Conservation (phyloP, 2,797 vertebrate genomes). For the Ciconia nigra region DNA sequence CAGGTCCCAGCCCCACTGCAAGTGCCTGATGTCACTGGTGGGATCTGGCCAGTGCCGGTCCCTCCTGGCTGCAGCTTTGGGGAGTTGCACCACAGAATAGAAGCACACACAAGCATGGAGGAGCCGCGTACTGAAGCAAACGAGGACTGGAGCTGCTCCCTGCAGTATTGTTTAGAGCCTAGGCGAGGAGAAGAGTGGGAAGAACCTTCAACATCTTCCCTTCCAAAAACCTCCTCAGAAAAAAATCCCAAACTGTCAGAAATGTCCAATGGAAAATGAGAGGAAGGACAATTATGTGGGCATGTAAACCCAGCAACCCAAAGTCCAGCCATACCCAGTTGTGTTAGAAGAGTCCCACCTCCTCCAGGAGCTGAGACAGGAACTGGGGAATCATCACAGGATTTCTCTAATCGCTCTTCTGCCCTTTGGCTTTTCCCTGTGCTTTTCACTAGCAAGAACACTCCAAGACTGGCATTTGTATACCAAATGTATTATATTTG, state of each 20-base stretch:
- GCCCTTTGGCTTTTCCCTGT: neutral
- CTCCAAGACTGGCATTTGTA: neutral
- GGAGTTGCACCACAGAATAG: neutral
- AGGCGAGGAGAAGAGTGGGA: neutral
- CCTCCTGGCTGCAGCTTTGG: neutral
- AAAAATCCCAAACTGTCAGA: neutral
- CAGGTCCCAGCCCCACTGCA: neutral
- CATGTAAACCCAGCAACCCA: neutral
- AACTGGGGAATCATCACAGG: neutral
- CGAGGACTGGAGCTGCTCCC: neutral
- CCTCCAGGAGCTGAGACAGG: neutral
- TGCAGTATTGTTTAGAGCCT: neutral
- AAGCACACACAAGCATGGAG: neutral
- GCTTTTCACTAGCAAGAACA: neutral
- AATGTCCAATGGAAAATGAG: neutral
- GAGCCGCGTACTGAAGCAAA: neutral
- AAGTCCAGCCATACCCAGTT: neutral
- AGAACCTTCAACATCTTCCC: neutral
- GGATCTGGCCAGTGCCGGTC: neutral
- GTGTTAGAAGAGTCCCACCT: neutral
- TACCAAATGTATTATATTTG: neutral
- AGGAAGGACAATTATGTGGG: neutral
- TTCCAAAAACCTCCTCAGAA: neutral
- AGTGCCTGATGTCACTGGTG: neutral
- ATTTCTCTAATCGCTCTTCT: neutral